These are phyloP conservation scores for Rhabdomys pumilio DNA, from an alignment of 2,797 vertebrate species.

Conservation along the genomic window DNA sequence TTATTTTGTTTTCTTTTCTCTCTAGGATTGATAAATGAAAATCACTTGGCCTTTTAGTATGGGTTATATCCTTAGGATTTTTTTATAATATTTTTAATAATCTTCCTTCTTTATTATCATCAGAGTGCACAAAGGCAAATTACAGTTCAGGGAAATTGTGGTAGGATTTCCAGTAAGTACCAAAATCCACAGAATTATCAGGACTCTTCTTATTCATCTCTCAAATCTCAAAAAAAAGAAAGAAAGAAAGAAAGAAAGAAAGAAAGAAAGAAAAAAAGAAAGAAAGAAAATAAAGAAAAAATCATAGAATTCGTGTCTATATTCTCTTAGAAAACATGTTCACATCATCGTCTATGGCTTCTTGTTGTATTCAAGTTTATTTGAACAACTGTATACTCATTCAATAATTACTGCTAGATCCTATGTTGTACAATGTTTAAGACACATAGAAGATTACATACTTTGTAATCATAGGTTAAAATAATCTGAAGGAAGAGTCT, in stretches of 20 bases:
- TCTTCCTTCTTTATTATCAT: conserved; percentile 70
- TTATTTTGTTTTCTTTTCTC: conserved; percentile 67
- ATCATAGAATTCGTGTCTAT: neutral
- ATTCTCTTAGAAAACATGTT: neutral
- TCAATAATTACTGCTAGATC: neutral
- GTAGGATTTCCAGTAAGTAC: conserved; percentile 60
- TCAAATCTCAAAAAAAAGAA: conserved; percentile 7
- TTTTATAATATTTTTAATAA: conserved; percentile 77
- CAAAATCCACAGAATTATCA: conserved; percentile 54
- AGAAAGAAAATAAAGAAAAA: neutral
- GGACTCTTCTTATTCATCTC: conserved; percentile 29
- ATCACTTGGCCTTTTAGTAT: conserved; percentile 69
- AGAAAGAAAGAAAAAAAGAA: too few relatives aligned
- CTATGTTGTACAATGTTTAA: neutral
- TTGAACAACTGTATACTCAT: conserved; percentile 3
- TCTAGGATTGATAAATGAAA: conserved; percentile 72
- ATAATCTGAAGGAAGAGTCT: neutral
- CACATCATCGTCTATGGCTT: neutral
- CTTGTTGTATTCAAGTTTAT: neutral
- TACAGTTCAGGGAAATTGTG: conserved; percentile 64
- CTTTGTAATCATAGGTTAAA: conserved; percentile 31
- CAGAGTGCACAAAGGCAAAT: conserved; percentile 62
- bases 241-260: too few relatives aligned
- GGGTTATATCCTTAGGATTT: conserved; percentile 73
- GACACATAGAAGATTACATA: neutral